Evolutionary conservation across 2,113 vertebrate genomes (phyloP), one percentile per base, ranked within the genome.

Genomic region (Bujurquina vittata): DNA sequence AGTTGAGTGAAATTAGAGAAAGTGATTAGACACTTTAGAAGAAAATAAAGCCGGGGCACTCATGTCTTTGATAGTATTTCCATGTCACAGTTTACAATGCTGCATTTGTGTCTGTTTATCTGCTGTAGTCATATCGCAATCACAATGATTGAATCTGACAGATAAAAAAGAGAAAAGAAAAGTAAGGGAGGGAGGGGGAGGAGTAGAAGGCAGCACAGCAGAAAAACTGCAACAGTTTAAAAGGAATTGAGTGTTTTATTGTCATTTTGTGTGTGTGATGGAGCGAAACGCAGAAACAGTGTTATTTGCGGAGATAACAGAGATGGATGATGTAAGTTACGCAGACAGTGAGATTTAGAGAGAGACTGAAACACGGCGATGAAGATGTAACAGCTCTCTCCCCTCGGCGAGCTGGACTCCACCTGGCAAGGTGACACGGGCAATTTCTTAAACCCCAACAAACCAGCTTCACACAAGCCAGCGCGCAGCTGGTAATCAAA

Each of bases 361-460:
- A 80, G 54, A 26, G 37, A 58, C 55, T 57, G 59, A 57, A 79
- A 46, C 49, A 26, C 12, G n/a, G 17, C 20, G 55, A 76, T 82
- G 18, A 77, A 79, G 75, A 80, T 67, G 35, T 26, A 26, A 60
- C 3, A 11, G 49, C 76, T 73, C 20, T 56, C 72, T 40, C 74
- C 37, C 35, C 18, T 22, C 75, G 69, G 72, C 22, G 55, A 62
- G 75, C 59, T 49, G 69, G 84, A 84, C 62, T 75, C 37, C 72
- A 80, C 69, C 62, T 67, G 84, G 60, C 55, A 54, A 74, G 75
- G 74, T 65, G 79, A 87, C 12, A 67, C 52, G 75, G 79, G 74
- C 72, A 57, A 85, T 75, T 85, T 81, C 81, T 84, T 63, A 75
- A 80, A 74, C 56, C 29, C 3, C 62, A 7, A 22, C 72, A 37